phyloP scores from a whole-genome alignment of 2,797 vertebrate genomes.

The Gymnothorax javanicus region DNA sequence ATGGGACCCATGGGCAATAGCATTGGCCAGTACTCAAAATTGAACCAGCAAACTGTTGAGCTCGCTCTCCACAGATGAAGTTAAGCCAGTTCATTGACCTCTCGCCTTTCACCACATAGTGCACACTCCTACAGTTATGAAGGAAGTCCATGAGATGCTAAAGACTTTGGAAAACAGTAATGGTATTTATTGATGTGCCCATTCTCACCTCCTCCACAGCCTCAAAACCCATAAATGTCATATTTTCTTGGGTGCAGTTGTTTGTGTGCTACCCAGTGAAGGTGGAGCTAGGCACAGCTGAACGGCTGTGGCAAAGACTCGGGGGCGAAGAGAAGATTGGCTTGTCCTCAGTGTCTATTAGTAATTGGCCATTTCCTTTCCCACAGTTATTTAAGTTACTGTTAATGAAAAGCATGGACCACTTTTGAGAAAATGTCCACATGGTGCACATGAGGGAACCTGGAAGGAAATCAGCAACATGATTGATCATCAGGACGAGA shows the following conservation, averaged over 20 bases:
- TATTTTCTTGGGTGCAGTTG: not conserved
- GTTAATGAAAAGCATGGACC: not conserved
- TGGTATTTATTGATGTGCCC: not conserved
- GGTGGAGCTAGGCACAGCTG: not conserved
- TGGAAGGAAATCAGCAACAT: not conserved
- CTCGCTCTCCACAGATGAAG: not conserved
- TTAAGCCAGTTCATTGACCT: not conserved
- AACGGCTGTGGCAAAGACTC: not conserved
- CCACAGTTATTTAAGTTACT: not conserved
- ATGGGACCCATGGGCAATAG: not conserved
- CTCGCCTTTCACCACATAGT: not conserved
- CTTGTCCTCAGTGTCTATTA: not conserved
- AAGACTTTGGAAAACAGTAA: not conserved
- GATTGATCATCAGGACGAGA: not conserved
- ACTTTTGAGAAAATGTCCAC: not conserved
- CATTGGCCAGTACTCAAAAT: not conserved
- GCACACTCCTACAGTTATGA: not conserved
- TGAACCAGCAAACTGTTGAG: not conserved
- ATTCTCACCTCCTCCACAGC: not conserved
- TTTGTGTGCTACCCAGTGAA: not conserved
- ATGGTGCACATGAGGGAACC: not conserved
- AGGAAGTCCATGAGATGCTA: constrained; percentile 8
- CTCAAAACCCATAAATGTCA: not conserved
- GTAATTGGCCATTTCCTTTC: not conserved
- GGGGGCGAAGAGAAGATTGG: not conserved